Evolutionary conservation across 2,888 invertebrate species (phyloP), one percentile per base, ranked within the genome.

Genomic region (Gymnocheta viridis): DNA sequence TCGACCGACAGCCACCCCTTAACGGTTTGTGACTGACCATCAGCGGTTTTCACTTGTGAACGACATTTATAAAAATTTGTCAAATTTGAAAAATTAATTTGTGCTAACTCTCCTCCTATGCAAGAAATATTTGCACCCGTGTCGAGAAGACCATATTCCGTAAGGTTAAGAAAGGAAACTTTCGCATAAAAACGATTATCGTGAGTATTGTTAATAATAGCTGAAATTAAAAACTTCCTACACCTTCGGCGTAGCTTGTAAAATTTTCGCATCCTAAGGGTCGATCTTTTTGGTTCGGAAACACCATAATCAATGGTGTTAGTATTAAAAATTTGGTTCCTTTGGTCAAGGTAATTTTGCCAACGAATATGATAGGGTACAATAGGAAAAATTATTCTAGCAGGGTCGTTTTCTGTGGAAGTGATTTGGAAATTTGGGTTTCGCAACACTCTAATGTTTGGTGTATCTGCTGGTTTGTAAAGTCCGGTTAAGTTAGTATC

Each of bases 171-270:
- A 60, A 73, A 67, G 2, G 35, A 24, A 14, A 81, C 60, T 32
- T 58, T 47, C 1, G 81, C 67, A 49, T 80, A 80, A 58, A 44
- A 74, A 17, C 67, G 58, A 12, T 54, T 49, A 51, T 81, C 69
- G 10, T 12, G n/a, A 4, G 7, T 17, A 27, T 70, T 62, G 0
- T 2, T 29, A 35, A 81, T 19, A 32, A 81, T 62, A 19, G 74
- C 44, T 10, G 74, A 69, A n/a, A 82, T 9, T 41, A 82, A 69
- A 10, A 54, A 47, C n/a, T 76, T 69, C 27, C n/a, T 60, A 22
- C 56, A 60, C 19, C 38, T 14, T 17, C 17, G 47, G 2, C 58
- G 44, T 14, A 10, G 24, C 41, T 54, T 51, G 10, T 62, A 74
- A 69, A 62, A 81, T 0, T 24, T 12, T 2, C 74, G 60, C 19